Evolutionary conservation across 2,113 vertebrate species (phyloP), one percentile per base, ranked within the genome.

Genomic region (Symphodus melops): DNA sequence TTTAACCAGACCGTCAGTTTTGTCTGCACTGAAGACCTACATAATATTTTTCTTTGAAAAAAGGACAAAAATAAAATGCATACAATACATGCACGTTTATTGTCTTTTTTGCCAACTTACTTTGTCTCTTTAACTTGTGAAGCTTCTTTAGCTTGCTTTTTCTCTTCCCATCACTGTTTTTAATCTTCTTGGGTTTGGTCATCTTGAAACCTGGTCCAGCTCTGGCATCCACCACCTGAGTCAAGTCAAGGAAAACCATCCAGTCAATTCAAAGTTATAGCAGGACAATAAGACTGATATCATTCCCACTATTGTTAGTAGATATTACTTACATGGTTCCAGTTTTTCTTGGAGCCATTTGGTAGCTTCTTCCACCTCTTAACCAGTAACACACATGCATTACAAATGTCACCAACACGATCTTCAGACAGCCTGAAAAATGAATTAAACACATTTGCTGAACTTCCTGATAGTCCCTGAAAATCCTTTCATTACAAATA

Each of bases 341-440:
- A 95, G 87, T 95, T 95, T 82, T 94, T 95, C 79, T 95, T 95
- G 36, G 94, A 95, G 25, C 94, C 95, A 63, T 89, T 83, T 2
- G 95, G 94, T 6, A 95, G 88, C 72, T 95, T 95, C 79, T 95
- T 95, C 94, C 95, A 95, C 61, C 95, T 86, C 73, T 95, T 95
- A 23, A 95, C 95, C 39, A 95, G 77, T 21, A 95, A 76, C 41
- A 95, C 95, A 67, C 95, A 95, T 11, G 95, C 95, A 52, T 95
- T 95, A 86, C 95, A 95, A 56, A 95, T 95, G 81, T 95, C 95
- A 53, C 95, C 95, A 48, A 94, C 91, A 14, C 95, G 93, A 62
- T 94, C 92, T 63, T 95, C 95, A 19, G 89, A 89, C 66, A 95
- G 78, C 46, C 95, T 95, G 61, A 4, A 70, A 79, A 21, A 41